Evolutionary conservation across 2,113 vertebrate species (phyloP).

Genomic region (Scolopax mira): DNA sequence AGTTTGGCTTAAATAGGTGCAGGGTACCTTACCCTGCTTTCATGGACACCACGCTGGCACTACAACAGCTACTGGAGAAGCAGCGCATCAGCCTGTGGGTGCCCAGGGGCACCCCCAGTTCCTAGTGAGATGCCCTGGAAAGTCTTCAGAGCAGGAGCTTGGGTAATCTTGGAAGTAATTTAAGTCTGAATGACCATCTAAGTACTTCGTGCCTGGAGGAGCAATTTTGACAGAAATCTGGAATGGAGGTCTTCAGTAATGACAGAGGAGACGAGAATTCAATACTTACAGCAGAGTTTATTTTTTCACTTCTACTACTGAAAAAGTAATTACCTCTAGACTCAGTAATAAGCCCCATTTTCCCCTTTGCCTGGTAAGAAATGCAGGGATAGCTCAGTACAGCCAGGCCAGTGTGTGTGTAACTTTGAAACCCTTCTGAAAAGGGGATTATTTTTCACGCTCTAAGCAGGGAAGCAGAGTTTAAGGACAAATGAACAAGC

Average conservation of each 20-base stretch:
- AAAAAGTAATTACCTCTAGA: background rate
- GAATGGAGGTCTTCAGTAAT: background rate
- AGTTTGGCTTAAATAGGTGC: background rate
- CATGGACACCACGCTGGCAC: background rate
- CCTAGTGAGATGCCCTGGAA: background rate
- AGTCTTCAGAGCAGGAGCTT: background rate
- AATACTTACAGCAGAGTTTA: accelerated
- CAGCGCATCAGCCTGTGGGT: background rate
- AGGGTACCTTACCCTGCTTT: background rate
- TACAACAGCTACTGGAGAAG: background rate
- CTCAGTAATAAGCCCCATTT: background rate
- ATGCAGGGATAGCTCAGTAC: background rate
- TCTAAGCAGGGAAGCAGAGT: background rate
- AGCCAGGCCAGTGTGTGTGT: background rate
- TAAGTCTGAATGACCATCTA: background rate
- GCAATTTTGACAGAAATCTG: background rate
- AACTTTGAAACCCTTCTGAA: background rate
- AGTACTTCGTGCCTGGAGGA: background rate
- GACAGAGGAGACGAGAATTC: background rate
- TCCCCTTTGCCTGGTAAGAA: background rate
- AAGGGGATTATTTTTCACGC: background rate
- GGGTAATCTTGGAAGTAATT: background rate
- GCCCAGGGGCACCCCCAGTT: background rate
- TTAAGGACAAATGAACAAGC: background rate
- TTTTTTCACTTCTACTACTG: background rate